Conservation (phyloP, 2,797 vertebrate species). For the Notoglanidium macrostoma region DNA sequence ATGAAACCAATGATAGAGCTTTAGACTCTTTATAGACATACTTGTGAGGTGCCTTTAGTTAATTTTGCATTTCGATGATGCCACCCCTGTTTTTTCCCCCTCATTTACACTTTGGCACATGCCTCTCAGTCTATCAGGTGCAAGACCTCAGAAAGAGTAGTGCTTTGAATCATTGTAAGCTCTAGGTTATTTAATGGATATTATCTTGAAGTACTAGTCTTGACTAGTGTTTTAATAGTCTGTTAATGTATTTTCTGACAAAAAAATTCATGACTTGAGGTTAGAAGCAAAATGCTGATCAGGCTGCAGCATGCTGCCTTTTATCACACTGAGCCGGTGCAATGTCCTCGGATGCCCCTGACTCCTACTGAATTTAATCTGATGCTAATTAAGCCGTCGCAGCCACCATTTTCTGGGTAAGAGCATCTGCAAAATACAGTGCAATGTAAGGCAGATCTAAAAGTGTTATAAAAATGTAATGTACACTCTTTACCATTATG, state of each 20-base stretch:
- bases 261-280: conserved; percentile 19
- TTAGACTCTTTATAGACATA: background rate
- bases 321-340: conserved; percentile 5
- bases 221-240: background rate
- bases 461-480: conserved; percentile 1
- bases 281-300: conserved; percentile 37
- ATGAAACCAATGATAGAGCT: background rate
- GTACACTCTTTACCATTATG: background rate
- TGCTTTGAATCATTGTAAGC: background rate
- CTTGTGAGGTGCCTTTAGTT: background rate
- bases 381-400: conserved; percentile 7
- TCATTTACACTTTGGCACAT: background rate
- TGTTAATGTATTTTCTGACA: conserved; percentile 8
- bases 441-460: conserved; percentile 14
- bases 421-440: background rate
- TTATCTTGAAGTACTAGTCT: background rate
- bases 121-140: background rate
- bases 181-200: background rate
- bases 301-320: conserved; percentile 27
- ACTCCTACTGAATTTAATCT: background rate
- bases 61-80: background rate
- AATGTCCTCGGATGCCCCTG: conserved; percentile 32
- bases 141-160: background rate
- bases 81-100: background rate
- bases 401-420: background rate